A percentile compares a stretch with the other conserved stretches of the same genome.
phyloP scores from a whole-genome alignment of 2,888 invertebrate species.

The Ophion obscuratus region DNA sequence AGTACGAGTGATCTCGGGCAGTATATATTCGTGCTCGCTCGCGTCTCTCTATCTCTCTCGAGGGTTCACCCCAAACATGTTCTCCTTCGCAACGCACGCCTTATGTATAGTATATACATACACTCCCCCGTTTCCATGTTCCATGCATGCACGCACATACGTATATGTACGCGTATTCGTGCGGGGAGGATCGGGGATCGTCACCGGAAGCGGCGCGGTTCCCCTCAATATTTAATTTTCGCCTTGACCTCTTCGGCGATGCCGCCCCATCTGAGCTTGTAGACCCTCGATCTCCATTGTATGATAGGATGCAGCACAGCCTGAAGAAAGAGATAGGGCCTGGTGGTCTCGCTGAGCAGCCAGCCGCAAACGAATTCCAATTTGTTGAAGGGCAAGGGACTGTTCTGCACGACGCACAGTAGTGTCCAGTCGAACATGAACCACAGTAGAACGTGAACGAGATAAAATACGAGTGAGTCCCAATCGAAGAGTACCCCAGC shows the following conservation, averaged over 20 bases:
- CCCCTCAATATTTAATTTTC: conserved; percentile 87
- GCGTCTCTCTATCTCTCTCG: not conserved
- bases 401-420: conserved; percentile 95
- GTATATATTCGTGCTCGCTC: not conserved
- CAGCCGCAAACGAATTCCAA: conserved; percentile 97
- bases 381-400: conserved; percentile 96
- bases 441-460: conserved; percentile 97
- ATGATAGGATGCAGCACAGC: conserved; percentile 95
- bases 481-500: conserved; percentile 92
- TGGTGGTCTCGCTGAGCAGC: conserved; percentile 96
- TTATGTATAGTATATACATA: too few relatives aligned
- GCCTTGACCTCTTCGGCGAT: conserved; percentile 94
- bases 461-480: conserved; percentile 95
- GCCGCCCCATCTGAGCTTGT: conserved; percentile 97
- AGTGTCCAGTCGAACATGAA: conserved; percentile 98
- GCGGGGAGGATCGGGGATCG: not conserved
- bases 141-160: not conserved
- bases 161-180: conserved; percentile 5
- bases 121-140: not conserved
- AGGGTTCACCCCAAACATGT: too few relatives aligned
- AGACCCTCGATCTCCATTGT: conserved; percentile 96
- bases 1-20: conserved; percentile 1
- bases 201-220: not conserved
- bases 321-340: conserved; percentile 94
- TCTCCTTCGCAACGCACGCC: too few relatives aligned